A percentile compares a stretch with the other conserved stretches of the same genome.
Evolutionary conservation across 2,888 invertebrate genomes (phyloP).

Genomic region (Nomada fucata): DNA sequence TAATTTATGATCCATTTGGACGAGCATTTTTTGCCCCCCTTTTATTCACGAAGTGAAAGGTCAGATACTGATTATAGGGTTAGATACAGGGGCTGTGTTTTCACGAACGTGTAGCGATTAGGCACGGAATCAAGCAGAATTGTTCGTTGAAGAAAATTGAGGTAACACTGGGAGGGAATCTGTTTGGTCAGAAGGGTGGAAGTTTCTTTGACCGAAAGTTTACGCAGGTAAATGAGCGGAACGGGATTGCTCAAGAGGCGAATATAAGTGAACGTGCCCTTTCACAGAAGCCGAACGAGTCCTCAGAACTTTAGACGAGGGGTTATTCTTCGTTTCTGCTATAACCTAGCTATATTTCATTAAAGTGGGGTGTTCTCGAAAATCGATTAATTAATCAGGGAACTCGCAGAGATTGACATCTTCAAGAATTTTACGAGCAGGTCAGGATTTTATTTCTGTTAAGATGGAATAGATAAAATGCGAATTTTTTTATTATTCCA

Average conservation of each 20-base stretch:
- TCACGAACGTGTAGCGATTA: not conserved
- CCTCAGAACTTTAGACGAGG: conserved; percentile 21
- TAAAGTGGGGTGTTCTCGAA: not conserved
- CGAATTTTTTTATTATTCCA: too few species aligned
- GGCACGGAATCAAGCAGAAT: not conserved
- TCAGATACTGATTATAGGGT: not conserved
- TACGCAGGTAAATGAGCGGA: conserved; percentile 18
- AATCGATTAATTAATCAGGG: not conserved
- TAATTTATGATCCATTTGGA: not conserved
- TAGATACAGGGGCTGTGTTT: not conserved
- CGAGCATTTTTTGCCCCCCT: not conserved
- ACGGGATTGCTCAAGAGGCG: conserved; percentile 28
- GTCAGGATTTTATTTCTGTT: too few species aligned
- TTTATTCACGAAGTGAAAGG: not conserved
- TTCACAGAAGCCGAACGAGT: conserved; percentile 9
- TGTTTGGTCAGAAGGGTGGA: not conserved
- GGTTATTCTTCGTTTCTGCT: conserved; percentile 4
- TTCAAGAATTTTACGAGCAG: too few species aligned
- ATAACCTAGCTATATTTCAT: not conserved
- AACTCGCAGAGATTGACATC: too few species aligned
- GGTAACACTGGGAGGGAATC: not conserved
- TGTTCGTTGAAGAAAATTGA: not conserved
- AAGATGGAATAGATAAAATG: too few species aligned
- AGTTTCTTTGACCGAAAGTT: conserved; percentile 23
- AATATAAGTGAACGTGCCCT: conserved; percentile 26